Base-by-base conservation (phyloP, 2,888 invertebrate genomes). In the Synanthedon formicaeformis region DNA sequence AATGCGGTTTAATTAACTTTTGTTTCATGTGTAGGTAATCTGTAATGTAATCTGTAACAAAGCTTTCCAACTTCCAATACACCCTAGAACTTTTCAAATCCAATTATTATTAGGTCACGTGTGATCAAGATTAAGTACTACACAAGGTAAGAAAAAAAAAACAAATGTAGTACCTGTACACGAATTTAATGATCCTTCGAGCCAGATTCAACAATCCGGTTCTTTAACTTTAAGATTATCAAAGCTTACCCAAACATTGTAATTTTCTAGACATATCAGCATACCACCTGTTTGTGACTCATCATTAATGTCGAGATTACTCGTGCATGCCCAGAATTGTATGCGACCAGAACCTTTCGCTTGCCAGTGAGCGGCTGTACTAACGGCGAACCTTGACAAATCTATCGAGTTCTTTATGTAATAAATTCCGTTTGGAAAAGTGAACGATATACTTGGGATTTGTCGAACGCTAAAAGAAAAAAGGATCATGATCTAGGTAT, bases 181-280 rank as follows among this genome's bases (percentile, higher is more conserved):
- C 12, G 1, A 45, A 45, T 13, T 12, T 34, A 11, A 10, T 51
- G 27, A n/a, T 51, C 54, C 41, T 54, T 40, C 34, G 53, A 40
- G 12, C 50, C 48, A 16, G 11, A 54, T 56, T 41, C 58, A 67
- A 56, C 81, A 81, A 3, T 58, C 55, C 0, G 81, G 82, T 55
- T 82, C 81, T 40, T 65, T 69, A 41, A 73, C 58, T 67, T 81
- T 83, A 0, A 82, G 63, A 53, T 73, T 75, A 57, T 76, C 75
- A 57, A 81, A 82, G 8, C 64, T 63, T 16, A 60, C 55, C 83
- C 82, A 83, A 8, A 81, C 54, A 1, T 55, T 16, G 51, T 66
- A 78, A 53, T 75, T 48, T 4, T 71, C 56, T 0, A 75, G 60
- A 53, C 82, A 83, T 2, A 72, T 13, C 10, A 81, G 55, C 2